These are phyloP conservation scores for Siphlonurus alternatus DNA, from an alignment of 2,888 invertebrate species.

Conservation along the genomic window DNA sequence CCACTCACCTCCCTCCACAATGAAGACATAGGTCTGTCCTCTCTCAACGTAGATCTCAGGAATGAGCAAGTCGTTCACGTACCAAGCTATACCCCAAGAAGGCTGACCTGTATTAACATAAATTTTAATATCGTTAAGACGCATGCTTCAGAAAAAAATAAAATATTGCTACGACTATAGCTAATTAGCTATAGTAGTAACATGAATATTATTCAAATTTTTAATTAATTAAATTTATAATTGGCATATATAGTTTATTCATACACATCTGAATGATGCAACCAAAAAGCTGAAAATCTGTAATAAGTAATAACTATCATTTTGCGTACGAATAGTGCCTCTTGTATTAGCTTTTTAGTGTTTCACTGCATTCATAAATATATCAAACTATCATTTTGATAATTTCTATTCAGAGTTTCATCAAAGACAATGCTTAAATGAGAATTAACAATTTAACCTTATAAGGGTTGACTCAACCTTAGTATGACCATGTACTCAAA, in stretches of 20 bases:
- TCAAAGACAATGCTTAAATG: too few species aligned
- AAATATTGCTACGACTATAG: background rate
- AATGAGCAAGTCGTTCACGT: slow-evolving; percentile 75
- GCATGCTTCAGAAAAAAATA: background rate
- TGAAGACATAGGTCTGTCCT: slow-evolving; percentile 70
- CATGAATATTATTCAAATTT: background rate
- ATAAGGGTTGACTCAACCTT: too few species aligned
- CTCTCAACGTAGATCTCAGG: slow-evolving; percentile 79
- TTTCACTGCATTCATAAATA: too few species aligned
- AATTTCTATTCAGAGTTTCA: too few species aligned
- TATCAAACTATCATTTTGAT: too few species aligned
- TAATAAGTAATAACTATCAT: too few species aligned
- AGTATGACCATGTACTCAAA: too few species aligned
- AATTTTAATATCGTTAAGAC: background rate
- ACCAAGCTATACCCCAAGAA: slow-evolving; percentile 86
- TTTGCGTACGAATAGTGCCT: too few species aligned
- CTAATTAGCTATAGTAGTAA: background rate
- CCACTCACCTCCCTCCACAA: slow-evolving; percentile 57
- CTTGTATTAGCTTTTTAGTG: too few species aligned
- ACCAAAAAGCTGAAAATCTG: too few species aligned
- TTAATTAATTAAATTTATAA: background rate
- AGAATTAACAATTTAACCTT: too few species aligned
- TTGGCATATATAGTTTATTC: background rate
- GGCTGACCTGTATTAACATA: slow-evolving; percentile 39
- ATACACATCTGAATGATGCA: too few species aligned